Conservation (phyloP, 2,113 vertebrate genomes). For the Pomatorhinus ruficollis region DNA sequence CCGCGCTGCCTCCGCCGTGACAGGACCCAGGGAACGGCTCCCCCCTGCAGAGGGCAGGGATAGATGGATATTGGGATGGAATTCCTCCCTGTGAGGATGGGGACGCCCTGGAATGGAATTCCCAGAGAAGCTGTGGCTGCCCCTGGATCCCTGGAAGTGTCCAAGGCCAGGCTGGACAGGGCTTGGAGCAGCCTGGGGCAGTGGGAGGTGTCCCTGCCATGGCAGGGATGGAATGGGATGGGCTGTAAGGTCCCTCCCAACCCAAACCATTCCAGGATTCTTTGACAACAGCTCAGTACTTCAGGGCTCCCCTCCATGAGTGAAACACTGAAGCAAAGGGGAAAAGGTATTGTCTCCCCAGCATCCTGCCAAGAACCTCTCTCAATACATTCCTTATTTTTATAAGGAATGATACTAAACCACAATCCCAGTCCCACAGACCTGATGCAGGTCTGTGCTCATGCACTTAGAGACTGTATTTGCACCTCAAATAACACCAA, state of each 20-base stretch:
- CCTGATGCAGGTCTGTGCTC: not conserved
- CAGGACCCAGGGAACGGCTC: not conserved
- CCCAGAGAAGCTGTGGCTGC: not conserved
- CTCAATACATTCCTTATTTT: not conserved
- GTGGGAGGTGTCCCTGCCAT: not conserved
- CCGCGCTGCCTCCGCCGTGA: not conserved
- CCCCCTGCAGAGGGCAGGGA: not conserved
- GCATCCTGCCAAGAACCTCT: not conserved
- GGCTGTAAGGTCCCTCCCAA: not conserved
- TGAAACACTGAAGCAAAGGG: not conserved
- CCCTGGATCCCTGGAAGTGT: not conserved
- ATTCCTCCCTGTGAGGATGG: not conserved
- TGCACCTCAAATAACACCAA: not conserved
- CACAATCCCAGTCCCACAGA: not conserved
- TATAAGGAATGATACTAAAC: not conserved
- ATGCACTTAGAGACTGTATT: not conserved
- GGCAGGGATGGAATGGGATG: not conserved
- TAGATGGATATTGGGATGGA: not conserved
- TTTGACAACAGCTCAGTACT: not conserved
- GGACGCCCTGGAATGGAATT: not conserved
- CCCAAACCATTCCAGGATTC: not conserved
- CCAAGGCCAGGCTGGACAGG: rapidly evolving
- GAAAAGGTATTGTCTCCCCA: not conserved
- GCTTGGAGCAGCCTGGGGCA: rapidly evolving
- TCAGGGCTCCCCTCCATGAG: rapidly evolving